Percentiles rank a stretch among this genome's conserved stretches.
Conservation (phyloP, 2,888 invertebrate genomes). For the Nudaria mundana region DNA sequence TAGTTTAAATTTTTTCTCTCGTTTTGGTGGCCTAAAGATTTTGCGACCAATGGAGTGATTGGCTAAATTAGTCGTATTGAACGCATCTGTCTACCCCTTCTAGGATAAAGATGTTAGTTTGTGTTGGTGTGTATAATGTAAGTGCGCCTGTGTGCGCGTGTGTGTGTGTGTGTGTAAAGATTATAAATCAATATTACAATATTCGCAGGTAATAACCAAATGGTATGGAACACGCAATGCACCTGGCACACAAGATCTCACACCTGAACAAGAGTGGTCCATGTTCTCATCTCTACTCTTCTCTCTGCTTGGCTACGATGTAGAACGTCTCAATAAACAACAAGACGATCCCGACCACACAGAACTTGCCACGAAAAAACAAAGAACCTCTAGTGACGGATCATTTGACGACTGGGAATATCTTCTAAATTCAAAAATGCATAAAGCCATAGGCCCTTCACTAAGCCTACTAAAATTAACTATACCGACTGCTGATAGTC, state of each 20-base stretch:
- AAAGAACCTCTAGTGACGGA: constrained; percentile 88
- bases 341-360: constrained; percentile 59
- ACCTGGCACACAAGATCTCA: constrained; percentile 90
- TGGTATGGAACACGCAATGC: constrained; percentile 96
- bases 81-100: no score
- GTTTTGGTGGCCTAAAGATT: no score
- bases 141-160: no score
- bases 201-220: constrained; percentile 82
- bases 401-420: constrained; percentile 92
- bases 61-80: no score
- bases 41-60: no score
- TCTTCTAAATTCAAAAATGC: constrained; percentile 81
- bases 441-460: constrained; percentile 69
- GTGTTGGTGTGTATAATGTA: no score
- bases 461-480: constrained; percentile 69
- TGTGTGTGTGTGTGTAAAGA: background rate
- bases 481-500: constrained; percentile 23
- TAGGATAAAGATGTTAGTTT: no score
- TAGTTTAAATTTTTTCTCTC: no score
- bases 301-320: constrained; percentile 87
- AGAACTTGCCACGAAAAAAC: constrained; percentile 86
- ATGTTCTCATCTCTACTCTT: constrained; percentile 84
- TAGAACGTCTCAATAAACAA: constrained; percentile 78
- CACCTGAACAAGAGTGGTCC: constrained; percentile 89
- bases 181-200: background rate